A percentile compares a stretch with the other conserved stretches of the same genome.
phyloP scores from a whole-genome alignment of 2,113 vertebrate genomes.

The Gobiocypris rarus region DNA sequence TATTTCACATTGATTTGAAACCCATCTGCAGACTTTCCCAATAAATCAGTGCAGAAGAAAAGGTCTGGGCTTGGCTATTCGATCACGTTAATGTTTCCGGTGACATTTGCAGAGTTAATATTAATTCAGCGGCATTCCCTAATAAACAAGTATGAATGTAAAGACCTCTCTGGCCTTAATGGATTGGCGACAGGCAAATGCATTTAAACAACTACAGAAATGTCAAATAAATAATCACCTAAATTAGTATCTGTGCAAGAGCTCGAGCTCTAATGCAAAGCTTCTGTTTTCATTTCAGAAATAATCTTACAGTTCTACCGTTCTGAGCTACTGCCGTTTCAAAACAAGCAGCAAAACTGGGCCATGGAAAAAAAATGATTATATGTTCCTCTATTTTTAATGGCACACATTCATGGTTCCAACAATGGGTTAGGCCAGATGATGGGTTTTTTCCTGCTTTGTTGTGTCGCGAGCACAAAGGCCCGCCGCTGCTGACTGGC shows the following conservation, averaged over 20 bases:
- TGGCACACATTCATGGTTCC: conserved; percentile 14
- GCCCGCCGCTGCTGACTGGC: conserved; percentile 36
- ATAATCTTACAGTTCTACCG: background rate
- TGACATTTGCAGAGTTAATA: conserved; percentile 22
- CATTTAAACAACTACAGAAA: background rate
- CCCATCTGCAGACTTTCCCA: background rate
- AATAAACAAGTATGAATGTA: background rate
- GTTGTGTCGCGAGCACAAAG: conserved; percentile 45
- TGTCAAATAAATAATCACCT: background rate
- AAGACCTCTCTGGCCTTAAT: background rate
- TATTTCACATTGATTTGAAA: background rate
- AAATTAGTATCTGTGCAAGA: background rate
- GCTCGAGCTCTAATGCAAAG: background rate
- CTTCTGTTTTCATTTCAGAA: background rate
- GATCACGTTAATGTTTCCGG: background rate
- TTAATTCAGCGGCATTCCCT: background rate
- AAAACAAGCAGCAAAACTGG: conserved; percentile 13
- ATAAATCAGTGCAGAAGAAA: background rate
- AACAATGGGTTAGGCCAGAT: conserved; percentile 41
- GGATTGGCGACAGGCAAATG: background rate
- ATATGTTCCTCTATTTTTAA: conserved; percentile 25
- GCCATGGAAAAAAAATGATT: conserved; percentile 28
- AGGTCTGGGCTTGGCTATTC: background rate
- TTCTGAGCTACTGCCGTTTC: background rate
- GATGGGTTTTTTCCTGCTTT: conserved; percentile 43